Evolutionary conservation across 2,888 invertebrate species (phyloP).

Genomic region (Tenthredo mesomela): DNA sequence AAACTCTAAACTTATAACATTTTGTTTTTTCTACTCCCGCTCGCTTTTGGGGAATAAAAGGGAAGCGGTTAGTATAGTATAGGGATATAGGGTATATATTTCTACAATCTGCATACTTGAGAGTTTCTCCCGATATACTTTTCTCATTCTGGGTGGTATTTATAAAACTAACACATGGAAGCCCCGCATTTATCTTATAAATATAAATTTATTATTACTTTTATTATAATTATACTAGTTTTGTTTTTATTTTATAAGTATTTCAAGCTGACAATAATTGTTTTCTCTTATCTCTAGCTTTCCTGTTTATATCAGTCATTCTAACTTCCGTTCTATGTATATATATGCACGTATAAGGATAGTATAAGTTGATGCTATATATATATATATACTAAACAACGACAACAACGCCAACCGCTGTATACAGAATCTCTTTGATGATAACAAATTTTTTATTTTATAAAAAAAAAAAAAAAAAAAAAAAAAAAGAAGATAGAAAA

Average conservation of each 20-base stretch:
- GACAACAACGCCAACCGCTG: neutral
- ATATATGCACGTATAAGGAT: neutral
- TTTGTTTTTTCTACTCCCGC: too few relatives aligned
- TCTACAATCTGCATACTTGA: neutral
- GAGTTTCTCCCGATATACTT: neutral
- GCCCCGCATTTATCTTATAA: neutral
- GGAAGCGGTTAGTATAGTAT: too few relatives aligned
- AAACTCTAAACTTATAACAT: too few relatives aligned
- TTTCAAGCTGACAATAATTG: conserved; percentile 22
- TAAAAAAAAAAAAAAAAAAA: neutral
- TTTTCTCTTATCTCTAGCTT: neutral
- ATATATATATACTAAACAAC: neutral
- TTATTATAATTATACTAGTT: neutral
- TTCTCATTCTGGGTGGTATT: neutral
- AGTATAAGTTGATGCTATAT: neutral
- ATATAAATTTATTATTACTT: neutral
- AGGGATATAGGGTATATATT: neutral
- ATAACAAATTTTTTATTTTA: neutral
- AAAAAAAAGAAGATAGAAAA: too few relatives aligned
- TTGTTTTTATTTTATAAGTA: neutral
- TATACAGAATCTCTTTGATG: conserved; percentile 5
- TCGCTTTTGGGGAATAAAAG: too few relatives aligned
- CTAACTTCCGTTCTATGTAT: neutral
- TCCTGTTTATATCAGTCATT: conserved; percentile 21
- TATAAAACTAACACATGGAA: neutral